Percentiles rank a stretch among this genome's conserved stretches.
These are phyloP conservation scores for Gymnarchus niloticus DNA, from an alignment of 2,113 vertebrate genomes.

Conservation along the genomic window DNA sequence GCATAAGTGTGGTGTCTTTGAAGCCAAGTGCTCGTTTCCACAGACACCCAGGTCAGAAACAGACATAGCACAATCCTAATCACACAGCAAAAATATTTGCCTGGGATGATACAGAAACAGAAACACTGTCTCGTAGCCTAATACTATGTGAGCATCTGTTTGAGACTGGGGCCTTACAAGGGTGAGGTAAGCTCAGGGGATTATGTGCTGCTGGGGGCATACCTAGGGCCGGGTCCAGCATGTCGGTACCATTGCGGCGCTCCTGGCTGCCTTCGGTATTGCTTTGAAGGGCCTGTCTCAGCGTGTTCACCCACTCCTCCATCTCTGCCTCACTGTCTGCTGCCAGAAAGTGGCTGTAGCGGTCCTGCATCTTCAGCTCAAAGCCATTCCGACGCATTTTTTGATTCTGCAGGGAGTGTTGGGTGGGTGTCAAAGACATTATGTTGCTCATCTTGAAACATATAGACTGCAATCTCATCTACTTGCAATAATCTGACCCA, in stretches of 20 bases:
- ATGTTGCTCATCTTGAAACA: neutral
- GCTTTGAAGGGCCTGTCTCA: slow-evolving; percentile 87
- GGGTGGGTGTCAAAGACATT: neutral
- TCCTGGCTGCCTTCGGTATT: slow-evolving; percentile 75
- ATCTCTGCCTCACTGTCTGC: slow-evolving; percentile 92
- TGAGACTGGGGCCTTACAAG: neutral
- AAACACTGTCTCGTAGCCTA: neutral
- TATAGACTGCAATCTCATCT: neutral
- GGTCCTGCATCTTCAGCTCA: slow-evolving; percentile 92
- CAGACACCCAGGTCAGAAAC: neutral
- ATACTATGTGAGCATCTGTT: neutral
- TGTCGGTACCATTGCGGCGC: slow-evolving; percentile 70
- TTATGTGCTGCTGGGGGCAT: slow-evolving; percentile 8
- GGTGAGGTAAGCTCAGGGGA: neutral
- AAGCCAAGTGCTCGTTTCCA: neutral
- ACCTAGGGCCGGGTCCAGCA: slow-evolving; percentile 65
- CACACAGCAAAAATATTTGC: neutral
- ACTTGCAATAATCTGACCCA: neutral
- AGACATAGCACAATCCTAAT: neutral
- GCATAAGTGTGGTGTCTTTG: neutral
- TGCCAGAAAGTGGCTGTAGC: slow-evolving; percentile 90
- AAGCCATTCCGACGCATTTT: slow-evolving; percentile 90
- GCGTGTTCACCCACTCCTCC: slow-evolving; percentile 89
- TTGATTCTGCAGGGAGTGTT: slow-evolving; percentile 55
- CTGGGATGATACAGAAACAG: neutral